Evolutionary conservation across 2,113 vertebrate species (phyloP).

Genomic region (Narcine bancroftii): DNA sequence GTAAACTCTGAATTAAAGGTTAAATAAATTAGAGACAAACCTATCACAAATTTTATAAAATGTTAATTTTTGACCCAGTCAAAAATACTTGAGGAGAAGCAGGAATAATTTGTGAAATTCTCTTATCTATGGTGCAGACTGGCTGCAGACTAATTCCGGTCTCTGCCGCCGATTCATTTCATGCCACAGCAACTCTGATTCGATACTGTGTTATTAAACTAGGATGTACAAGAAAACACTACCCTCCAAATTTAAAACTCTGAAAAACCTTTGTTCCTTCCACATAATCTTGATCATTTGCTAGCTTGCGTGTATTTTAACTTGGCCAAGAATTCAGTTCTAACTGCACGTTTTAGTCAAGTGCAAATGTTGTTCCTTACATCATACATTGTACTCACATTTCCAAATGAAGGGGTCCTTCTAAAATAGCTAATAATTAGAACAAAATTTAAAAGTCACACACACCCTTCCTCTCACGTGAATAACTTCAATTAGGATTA

Average conservation of each 20-base stretch:
- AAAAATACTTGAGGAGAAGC: slow-evolving; percentile 22
- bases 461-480: no score
- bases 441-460: no score
- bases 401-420: background rate
- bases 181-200: background rate
- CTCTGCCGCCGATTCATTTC: background rate
- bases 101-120: slow-evolving; percentile 28
- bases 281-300: background rate
- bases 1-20: background rate
- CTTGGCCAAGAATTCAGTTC: background rate
- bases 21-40: background rate
- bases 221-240: background rate
- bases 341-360: background rate
- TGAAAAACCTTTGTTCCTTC: background rate
- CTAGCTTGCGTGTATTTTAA: background rate
- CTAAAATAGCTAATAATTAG: background rate
- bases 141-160: slow-evolving; percentile 2
- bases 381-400: background rate
- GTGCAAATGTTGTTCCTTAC: background rate
- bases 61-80: slow-evolving; percentile 6
- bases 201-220: background rate
- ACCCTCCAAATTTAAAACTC: background rate
- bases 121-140: slow-evolving; percentile 8
- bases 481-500: no score
- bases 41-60: slow-evolving; percentile 23